Evolutionary conservation across 2,797 vertebrate genomes (phyloP).

Genomic region (Lacerta viridis): DNA sequence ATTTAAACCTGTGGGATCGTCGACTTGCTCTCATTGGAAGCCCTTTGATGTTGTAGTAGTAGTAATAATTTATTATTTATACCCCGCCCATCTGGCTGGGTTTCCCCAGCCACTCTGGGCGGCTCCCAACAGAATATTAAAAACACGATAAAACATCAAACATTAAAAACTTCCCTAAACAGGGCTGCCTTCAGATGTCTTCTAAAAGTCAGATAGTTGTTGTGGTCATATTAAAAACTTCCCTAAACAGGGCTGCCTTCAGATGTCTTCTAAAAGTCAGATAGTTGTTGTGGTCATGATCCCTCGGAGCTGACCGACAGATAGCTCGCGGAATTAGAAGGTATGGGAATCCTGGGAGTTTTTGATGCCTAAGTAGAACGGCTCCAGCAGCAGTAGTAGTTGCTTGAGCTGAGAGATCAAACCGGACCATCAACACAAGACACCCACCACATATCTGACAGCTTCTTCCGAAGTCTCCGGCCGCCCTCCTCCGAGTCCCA

Average conservation of each 20-base stretch:
- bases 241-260: no score
- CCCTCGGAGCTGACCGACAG: background rate
- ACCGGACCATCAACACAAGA: slow-evolving; percentile 42
- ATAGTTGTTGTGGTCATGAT: background rate
- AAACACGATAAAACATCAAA: no score
- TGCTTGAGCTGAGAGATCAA: slow-evolving; percentile 49
- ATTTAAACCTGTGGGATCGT: no score
- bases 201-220: no score
- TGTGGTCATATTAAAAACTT: background rate
- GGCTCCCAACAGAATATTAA: no score
- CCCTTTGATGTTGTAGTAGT: background rate
- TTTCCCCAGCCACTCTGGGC: no score
- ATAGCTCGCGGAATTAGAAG: background rate
- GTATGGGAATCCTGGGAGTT: background rate
- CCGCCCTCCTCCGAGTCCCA: no score
- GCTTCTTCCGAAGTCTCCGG: slow-evolving; percentile 2
- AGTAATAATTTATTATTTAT: no score
- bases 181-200: no score
- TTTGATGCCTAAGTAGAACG: background rate
- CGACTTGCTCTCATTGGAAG: background rate
- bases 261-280: no score
- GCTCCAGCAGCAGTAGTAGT: background rate
- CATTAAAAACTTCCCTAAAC: no score
- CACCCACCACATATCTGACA: slow-evolving; percentile 42
- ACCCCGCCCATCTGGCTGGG: no score